Base-by-base conservation (phyloP, 2,888 invertebrate genomes). In the Ormyrus labotus region DNA sequence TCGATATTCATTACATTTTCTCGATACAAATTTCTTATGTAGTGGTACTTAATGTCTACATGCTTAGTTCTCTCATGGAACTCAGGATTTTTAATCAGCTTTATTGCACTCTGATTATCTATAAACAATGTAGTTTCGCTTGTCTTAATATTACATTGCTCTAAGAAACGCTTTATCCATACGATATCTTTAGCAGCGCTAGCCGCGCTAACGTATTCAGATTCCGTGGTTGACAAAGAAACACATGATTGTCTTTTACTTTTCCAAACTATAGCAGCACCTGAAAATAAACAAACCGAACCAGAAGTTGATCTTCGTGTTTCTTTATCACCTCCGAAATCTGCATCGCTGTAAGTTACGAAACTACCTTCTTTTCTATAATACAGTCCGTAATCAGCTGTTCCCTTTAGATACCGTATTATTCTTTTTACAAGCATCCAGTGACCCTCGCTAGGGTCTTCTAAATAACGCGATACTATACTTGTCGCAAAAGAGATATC, bases 401-500 rank as follows among this genome's bases (percentile, higher is more conserved):
- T 6, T 6, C 8, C 51, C 5, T 6, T 51, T 51, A 51, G 6
- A 51, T 51, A 51, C 5, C 51, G n/a, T n/a, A n/a, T n/a, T n/a
- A n/a, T n/a, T n/a, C n/a, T n/a, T 51, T 8, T 51, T 8, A 51
- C 6, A 51, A 6, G 5, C 6, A 51, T 51, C 51, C 51, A 51
- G 58, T 58, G n/a, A 58, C 45, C 48, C 34, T 63, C 64, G 64
- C 48, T 63, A 63, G 34, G 48, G 10, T 63, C 65, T 65, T 50
- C 65, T 65, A 65, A 11, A 65, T 65, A 65, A 50, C 65, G 48
- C 48, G 65, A 65, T 50, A 51, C 65, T n/a, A 65, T 51, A 48
- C 51, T 65, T 65, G 51, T 65, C n/a, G 48, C 65, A 65, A 65
- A 65, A 48, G 50, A 7, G n/a, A 65, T 50, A 65, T 65, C 65